Percentiles rank a stretch among this genome's conserved stretches.
Conservation (phyloP, 2,888 invertebrate species). For the Ecliptopera silaceata region DNA sequence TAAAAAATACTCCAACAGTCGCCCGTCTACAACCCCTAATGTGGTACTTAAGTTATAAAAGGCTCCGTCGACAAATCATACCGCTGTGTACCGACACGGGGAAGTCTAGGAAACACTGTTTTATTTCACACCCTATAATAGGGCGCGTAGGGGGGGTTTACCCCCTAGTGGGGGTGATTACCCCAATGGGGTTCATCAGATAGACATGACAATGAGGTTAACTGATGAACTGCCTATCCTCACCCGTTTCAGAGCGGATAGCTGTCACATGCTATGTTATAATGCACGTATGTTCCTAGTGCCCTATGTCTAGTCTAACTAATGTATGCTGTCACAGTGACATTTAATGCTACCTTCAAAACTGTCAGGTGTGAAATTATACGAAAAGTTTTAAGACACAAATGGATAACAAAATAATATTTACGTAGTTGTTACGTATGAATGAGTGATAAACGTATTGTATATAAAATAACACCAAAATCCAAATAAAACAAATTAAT, state of each 20-base stretch:
- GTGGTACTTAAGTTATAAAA: conserved; percentile 36
- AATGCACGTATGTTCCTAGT: too few species aligned
- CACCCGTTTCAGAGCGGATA: conserved; percentile 14
- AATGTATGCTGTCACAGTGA: too few species aligned
- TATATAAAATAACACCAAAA: too few species aligned
- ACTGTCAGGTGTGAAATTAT: too few species aligned
- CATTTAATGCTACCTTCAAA: too few species aligned
- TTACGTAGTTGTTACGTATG: too few species aligned
- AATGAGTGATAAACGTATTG: too few species aligned
- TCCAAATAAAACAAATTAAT: too few species aligned
- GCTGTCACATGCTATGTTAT: too few species aligned
- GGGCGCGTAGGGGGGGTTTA: conserved; percentile 6
- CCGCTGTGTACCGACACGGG: conserved; percentile 19
- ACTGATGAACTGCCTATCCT: conserved; percentile 21
- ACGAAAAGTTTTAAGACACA: too few species aligned
- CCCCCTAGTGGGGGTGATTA: neutral
- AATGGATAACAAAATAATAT: too few species aligned
- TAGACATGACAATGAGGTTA: conserved; percentile 16
- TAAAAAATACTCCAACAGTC: neutral
- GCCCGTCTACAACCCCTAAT: conserved; percentile 26
- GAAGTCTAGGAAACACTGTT: conserved; percentile 19
- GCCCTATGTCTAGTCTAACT: too few species aligned
- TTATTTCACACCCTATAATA: conserved; percentile 21
- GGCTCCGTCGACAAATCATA: conserved; percentile 36
- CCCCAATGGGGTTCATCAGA: conserved; percentile 14